Base-by-base conservation (phyloP, 1,140 invertebrate genomes). In the Tetraneura akinire region DNA sequence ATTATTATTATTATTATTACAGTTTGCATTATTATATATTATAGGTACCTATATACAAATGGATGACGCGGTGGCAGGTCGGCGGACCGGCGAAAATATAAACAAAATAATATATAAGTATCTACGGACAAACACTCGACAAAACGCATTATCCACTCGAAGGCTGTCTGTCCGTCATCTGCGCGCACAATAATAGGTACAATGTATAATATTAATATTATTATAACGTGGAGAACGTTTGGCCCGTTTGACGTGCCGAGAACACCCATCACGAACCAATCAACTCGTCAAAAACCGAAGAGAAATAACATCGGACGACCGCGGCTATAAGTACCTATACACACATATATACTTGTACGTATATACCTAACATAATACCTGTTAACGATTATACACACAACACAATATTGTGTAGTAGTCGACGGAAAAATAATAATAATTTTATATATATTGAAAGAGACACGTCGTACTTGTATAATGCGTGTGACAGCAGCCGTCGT, bases 231-330 rank as follows among this genome's bases (percentile, higher is more conserved):
- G n/a, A 66, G 37, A 66, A 10, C n/a, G 64, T 66, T n/a, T 66
- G 64, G 18, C 66, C 13, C 16, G 71, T 74, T 76, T 76, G 73
- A 76, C 73, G 53, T 42, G 73, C 32, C 73, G 37, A 53, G 73
- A 76, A 76, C 73, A 76, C 73, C 73, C 73, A 76, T 60, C 53
- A 45, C 73, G 73, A 76, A 76, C 73, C 73, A 76, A 76, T 76
- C 73, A 76, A 76, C 73, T 76, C 32, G 73, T 76, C 73, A 70
- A 70, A n/a, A 70, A 13, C 23, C 8, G 14, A 8, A 21, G 47
- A 49, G 16, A 49, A 37, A 37, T 37, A 37, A 37, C 8, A 45
- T 42, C n/a, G n/a, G 2, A 66, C 18, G 18, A 37, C 18, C 29
- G 18, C 29, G 3, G 8, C 32, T 8, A 8, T 37, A 8, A 8